A percentile compares a stretch with the other conserved stretches of the same genome.
phyloP scores from a whole-genome alignment of 2,888 invertebrate species.

The Drosophila suboccidentalis region DNA sequence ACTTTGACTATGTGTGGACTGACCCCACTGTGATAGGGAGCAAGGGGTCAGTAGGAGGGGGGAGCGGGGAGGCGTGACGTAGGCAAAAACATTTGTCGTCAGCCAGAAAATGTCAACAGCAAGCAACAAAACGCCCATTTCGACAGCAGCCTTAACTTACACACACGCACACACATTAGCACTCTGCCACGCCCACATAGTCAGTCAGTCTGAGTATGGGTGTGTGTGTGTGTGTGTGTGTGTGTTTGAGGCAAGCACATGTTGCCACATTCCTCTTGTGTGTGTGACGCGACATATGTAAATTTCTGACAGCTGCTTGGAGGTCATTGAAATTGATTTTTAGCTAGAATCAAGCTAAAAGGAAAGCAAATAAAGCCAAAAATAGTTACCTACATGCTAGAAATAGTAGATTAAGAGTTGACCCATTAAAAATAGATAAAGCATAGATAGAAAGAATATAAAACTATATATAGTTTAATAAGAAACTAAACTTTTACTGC shows the following conservation, averaged over 20 bases:
- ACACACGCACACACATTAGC: constrained; percentile 11
- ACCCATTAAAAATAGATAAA: constrained; percentile 4
- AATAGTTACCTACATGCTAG: background rate
- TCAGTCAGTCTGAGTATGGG: constrained; percentile 6
- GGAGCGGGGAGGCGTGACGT: constrained; percentile 22
- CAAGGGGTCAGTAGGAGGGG: constrained; percentile 1
- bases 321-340: constrained; percentile 71
- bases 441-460: background rate
- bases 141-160: constrained; percentile 47
- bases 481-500: too few relatives aligned
- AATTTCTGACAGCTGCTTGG: constrained; percentile 68
- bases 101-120: constrained; percentile 75
- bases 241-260: constrained; percentile 28
- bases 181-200: constrained; percentile 56
- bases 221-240: constrained; percentile 3
- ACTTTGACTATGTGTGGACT: constrained; percentile 53
- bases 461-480: too few relatives aligned
- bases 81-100: constrained; percentile 71
- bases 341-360: constrained; percentile 9
- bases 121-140: constrained; percentile 77
- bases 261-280: constrained; percentile 39
- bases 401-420: background rate
- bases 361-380: constrained; percentile 4
- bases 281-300: constrained; percentile 65
- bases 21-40: background rate